Conservation (phyloP, 1,140 invertebrate species). For the Heliconius himera region DNA sequence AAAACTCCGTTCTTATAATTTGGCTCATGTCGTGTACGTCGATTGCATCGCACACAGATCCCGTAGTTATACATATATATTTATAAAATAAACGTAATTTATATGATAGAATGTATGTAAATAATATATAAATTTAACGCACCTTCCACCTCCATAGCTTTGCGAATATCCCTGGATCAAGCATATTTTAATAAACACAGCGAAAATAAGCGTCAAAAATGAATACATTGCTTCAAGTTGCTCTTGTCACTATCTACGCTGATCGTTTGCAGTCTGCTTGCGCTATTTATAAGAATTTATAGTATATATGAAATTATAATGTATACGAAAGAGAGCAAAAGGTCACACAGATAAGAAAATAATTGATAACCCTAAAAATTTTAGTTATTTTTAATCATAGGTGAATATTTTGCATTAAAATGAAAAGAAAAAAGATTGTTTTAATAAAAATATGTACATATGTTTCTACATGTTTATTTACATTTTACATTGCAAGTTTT, state of each 20-base stretch:
- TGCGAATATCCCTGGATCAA: not conserved
- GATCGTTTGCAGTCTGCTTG: not conserved
- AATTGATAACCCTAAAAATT: not conserved
- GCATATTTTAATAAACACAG: not conserved
- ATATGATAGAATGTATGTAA: too few species aligned
- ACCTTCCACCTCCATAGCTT: not conserved
- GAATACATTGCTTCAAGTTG: not conserved
- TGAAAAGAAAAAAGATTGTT: not conserved
- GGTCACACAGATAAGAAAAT: conserved; percentile 1
- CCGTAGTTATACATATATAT: too few species aligned
- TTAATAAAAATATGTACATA: too few species aligned
- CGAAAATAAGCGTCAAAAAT: not conserved
- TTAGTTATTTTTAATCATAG: conserved; percentile 6
- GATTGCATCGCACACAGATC: too few species aligned
- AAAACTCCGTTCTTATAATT: too few species aligned
- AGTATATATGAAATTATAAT: not conserved
- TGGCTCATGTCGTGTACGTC: too few species aligned
- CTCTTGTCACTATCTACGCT: not conserved
- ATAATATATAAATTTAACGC: not conserved
- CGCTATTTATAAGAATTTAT: conserved; percentile 1
- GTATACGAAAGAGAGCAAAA: not conserved
- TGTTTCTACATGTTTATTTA: not conserved
- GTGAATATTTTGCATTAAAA: conserved; percentile 1
- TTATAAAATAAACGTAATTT: too few species aligned
- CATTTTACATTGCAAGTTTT: not conserved